phyloP scores from a whole-genome alignment of 2,888 invertebrate genomes.

The Fragum sueziense region DNA sequence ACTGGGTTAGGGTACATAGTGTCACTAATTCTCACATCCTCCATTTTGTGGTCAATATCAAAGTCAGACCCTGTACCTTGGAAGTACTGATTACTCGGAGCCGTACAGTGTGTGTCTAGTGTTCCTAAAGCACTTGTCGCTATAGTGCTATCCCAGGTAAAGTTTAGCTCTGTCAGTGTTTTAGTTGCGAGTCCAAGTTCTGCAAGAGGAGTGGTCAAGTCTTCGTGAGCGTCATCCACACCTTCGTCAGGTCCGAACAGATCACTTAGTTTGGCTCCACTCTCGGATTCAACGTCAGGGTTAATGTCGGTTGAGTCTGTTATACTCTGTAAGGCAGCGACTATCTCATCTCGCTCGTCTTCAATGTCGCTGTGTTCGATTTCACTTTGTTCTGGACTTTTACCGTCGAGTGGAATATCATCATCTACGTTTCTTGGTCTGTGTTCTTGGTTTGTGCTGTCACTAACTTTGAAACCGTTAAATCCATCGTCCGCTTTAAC shows the following conservation, averaged over 20 bases:
- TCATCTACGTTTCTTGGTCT: neutral
- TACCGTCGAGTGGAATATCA: conserved; percentile 11
- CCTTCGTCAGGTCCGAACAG: conserved; percentile 14
- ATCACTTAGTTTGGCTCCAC: neutral
- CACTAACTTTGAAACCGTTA: neutral
- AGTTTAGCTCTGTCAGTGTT: conserved; percentile 39
- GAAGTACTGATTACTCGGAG: conserved; percentile 36
- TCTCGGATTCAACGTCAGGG: neutral
- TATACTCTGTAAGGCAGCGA: conserved; percentile 24
- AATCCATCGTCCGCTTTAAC: neutral
- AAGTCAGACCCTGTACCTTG: conserved; percentile 21
- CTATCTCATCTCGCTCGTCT: conserved; percentile 5
- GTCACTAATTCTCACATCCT: neutral
- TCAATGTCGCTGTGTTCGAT: neutral
- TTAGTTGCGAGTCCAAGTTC: conserved; percentile 37
- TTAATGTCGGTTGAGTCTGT: neutral
- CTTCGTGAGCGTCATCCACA: neutral
- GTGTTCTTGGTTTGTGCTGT: neutral
- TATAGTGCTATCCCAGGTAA: conserved; percentile 48
- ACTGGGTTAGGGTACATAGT: conserved; percentile 5
- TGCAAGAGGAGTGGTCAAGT: conserved; percentile 9
- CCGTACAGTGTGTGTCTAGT: neutral
- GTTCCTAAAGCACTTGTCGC: conserved; percentile 5
- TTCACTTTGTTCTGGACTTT: neutral
- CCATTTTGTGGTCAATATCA: neutral